Evolutionary conservation across 1,140 invertebrate species (phyloP).

Genomic region (Euwallacea similis): DNA sequence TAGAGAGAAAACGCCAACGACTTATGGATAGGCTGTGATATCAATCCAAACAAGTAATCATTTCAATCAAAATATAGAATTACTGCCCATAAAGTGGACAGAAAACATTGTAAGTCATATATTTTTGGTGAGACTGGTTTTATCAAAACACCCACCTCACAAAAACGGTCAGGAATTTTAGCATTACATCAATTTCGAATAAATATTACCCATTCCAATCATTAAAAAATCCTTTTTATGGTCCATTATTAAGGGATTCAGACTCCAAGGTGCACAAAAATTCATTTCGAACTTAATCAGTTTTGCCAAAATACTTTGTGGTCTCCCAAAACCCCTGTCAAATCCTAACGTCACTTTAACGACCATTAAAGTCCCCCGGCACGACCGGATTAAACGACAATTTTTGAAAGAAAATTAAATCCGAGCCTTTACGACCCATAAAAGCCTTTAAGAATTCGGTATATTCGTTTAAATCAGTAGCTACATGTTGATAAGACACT

Average conservation of each 20-base stretch:
- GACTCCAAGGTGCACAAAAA: too few species aligned
- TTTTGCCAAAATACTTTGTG: too few species aligned
- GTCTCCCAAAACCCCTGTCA: too few species aligned
- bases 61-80: constrained; percentile 32
- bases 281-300: too few species aligned
- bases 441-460: too few species aligned
- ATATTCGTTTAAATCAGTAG: background rate
- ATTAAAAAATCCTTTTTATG: constrained; percentile 25
- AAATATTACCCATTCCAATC: constrained; percentile 29
- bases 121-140: constrained; percentile 40
- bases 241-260: background rate
- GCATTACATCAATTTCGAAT: constrained; percentile 29
- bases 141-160: constrained; percentile 37
- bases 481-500: constrained; percentile 3
- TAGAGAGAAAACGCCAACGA: background rate
- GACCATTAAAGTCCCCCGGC: too few species aligned
- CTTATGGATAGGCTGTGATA: constrained; percentile 18
- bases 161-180: constrained; percentile 37
- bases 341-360: too few species aligned
- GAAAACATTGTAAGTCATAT: constrained; percentile 31
- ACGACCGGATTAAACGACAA: too few species aligned
- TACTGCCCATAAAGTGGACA: constrained; percentile 34
- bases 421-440: too few species aligned
- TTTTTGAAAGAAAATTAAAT: too few species aligned
- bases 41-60: constrained; percentile 34